phyloP scores from a whole-genome alignment of 2,888 invertebrate genomes.

The Oligia latruncula region DNA sequence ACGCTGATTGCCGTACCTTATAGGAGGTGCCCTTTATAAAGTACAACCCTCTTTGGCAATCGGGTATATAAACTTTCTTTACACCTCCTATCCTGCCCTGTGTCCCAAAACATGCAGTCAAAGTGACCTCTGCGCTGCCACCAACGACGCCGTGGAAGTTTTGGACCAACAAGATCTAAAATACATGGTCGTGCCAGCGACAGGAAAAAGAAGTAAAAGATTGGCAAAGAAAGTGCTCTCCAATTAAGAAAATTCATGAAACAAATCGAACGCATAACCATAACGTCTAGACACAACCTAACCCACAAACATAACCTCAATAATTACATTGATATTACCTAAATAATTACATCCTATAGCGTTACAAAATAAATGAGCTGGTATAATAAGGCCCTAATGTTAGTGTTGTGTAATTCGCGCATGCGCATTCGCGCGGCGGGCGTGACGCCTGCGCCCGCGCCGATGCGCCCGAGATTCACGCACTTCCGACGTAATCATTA shows the following conservation, averaged over 20 bases:
- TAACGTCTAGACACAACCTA: conserved; percentile 34
- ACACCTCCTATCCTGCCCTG: not conserved
- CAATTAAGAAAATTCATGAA: not conserved
- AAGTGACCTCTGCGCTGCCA: not conserved
- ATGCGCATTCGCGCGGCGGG: conserved; percentile 51
- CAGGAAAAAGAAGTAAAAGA: not conserved
- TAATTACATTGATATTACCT: conserved; percentile 38
- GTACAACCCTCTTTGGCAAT: not conserved
- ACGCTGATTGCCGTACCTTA: not conserved
- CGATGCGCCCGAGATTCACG: conserved; percentile 58
- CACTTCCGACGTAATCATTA: conserved; percentile 68
- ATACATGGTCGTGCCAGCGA: not conserved
- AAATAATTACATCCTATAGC: conserved; percentile 48
- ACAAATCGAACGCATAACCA: not conserved
- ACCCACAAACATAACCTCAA: conserved; percentile 33
- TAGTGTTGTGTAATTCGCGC: conserved; percentile 59
- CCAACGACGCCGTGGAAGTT: not conserved
- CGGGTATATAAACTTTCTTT: too few species aligned
- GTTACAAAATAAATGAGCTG: conserved; percentile 64
- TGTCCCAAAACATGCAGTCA: not conserved
- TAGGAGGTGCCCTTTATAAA: too few species aligned
- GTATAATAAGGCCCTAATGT: conserved; percentile 59
- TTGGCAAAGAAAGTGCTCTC: not conserved
- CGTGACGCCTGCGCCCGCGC: conserved; percentile 56
- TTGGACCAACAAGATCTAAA: not conserved